Base-by-base conservation (phyloP, 2,113 vertebrate species). In the Acanthisitta chloris region DNA sequence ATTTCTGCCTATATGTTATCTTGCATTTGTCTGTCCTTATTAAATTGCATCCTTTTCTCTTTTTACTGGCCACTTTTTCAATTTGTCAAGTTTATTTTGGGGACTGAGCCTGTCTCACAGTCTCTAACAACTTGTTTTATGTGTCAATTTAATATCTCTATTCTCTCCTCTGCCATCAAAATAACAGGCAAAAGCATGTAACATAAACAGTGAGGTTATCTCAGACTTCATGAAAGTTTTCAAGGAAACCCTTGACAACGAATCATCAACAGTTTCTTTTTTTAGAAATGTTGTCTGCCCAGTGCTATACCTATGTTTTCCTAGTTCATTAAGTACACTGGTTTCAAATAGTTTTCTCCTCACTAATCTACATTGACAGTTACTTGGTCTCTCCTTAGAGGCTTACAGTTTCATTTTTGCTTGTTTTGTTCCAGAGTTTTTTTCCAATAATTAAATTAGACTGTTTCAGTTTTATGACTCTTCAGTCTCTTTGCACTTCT, bases 171-270 rank as follows among this genome's bases (percentile, higher is more conserved):
- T 59, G 34, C 8, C 29, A 51, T 43, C 10, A 45, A 83, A 72
- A 6, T 28, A 82, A 51, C 7, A 38, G 25, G n/a, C 10, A 69
- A 82, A 92, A 66, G 4, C 9, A 34, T 0, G 0, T 15, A 70
- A 66, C 7, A 62, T 49, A 73, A 73, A 18, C 11, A 82, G 3
- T 55, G 29, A 48, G 4, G 23, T 78, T 78, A 31, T 57, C 18
- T 55, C 29, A 88, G 45, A 77, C 24, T 57, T 65, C 28, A 57
- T n/a, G 5, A 17, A 69, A 57, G 18, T 49, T 77, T 94, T 88
- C n/a, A 48, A 38, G 31, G 31, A 76, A 48, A 16, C 3, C n/a
- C 14, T 48, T 61, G 48, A 77, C n/a, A 65, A 16, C 0, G 0
- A 94, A 57, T 14, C 5, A 65, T 25, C 9, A 64, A 71, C 17